These are phyloP conservation scores for Patella caerulea DNA, from an alignment of 2,888 invertebrate genomes.

Conservation along the genomic window DNA sequence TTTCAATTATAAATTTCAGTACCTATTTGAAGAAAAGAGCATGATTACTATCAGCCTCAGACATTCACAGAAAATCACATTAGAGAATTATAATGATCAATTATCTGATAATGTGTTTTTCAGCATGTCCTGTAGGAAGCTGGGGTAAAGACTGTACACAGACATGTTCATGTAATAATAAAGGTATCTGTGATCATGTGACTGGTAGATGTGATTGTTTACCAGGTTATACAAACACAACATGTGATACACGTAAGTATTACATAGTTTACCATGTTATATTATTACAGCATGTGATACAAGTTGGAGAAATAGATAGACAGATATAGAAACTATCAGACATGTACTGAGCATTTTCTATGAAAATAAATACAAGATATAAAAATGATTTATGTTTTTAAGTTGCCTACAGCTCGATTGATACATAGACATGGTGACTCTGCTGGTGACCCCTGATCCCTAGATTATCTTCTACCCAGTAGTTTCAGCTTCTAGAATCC, in stretches of 20 bases:
- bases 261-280: neutral
- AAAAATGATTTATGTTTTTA: too few species aligned
- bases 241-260: conserved; percentile 49
- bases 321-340: too few species aligned
- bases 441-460: too few species aligned
- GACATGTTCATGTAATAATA: conserved; percentile 56
- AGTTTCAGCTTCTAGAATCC: too few species aligned
- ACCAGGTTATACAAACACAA: conserved; percentile 52
- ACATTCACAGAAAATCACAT: neutral
- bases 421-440: too few species aligned
- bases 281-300: neutral
- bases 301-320: too few species aligned
- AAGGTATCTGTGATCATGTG: conserved; percentile 58
- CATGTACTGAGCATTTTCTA: too few species aligned
- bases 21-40: neutral
- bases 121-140: conserved; percentile 56
- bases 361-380: too few species aligned
- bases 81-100: neutral
- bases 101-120: conserved; percentile 24
- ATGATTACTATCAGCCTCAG: neutral
- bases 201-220: conserved; percentile 60
- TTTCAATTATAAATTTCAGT: too few species aligned
- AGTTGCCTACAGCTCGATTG: too few species aligned
- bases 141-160: conserved; percentile 60
- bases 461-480: too few species aligned